These are phyloP conservation scores for Priocnemis perturbator DNA, from an alignment of 2,888 invertebrate species.

Conservation along the genomic window DNA sequence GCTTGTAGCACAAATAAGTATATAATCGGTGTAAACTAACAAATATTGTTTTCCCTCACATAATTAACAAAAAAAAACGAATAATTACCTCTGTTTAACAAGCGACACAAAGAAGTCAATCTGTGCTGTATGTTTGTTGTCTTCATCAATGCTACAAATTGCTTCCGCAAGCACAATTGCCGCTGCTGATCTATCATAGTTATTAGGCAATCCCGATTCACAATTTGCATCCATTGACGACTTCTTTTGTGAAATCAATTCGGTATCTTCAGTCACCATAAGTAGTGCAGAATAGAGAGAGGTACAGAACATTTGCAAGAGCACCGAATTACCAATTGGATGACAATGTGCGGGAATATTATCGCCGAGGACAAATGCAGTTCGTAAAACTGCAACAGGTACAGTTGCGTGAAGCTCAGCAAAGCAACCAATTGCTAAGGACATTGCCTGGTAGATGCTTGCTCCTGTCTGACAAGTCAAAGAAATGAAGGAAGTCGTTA, in stretches of 20 bases:
- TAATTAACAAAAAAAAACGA: background rate
- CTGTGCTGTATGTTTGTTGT: constrained; percentile 86
- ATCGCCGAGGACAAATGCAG: constrained; percentile 80
- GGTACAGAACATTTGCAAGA: constrained; percentile 78
- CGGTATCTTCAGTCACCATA: constrained; percentile 35
- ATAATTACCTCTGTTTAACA: constrained; percentile 36
- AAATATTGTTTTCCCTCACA: too few species aligned
- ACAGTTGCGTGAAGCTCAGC: constrained; percentile 83
- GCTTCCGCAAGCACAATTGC: constrained; percentile 87
- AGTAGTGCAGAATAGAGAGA: constrained; percentile 81
- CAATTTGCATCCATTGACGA: constrained; percentile 5
- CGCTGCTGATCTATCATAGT: constrained; percentile 50
- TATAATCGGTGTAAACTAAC: too few species aligned
- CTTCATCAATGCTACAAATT: constrained; percentile 87
- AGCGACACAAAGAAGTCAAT: constrained; percentile 78
- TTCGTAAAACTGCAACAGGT: constrained; percentile 78
- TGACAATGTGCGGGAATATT: constrained; percentile 83
- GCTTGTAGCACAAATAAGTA: too few species aligned
- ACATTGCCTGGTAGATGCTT: constrained; percentile 89
- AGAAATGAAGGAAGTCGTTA: background rate
- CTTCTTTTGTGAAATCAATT: background rate
- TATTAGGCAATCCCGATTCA: constrained; percentile 56
- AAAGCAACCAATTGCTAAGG: constrained; percentile 83
- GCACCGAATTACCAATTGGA: constrained; percentile 83
- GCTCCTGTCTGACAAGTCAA: constrained; percentile 79